Base-by-base conservation (phyloP, 2,888 invertebrate species). In the Orchesellides sinensis region DNA sequence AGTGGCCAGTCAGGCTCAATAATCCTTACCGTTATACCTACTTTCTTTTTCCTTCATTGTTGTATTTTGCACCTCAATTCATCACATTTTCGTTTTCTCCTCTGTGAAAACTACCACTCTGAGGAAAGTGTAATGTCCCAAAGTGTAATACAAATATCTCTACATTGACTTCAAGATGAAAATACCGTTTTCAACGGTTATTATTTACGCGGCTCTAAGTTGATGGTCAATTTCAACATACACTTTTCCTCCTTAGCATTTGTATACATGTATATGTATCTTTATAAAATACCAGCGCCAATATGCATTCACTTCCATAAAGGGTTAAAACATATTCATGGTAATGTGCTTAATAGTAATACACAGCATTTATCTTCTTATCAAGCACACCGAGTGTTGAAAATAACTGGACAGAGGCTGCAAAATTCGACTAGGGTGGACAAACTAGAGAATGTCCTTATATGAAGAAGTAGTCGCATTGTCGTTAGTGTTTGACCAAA, bases 401-500 rank as follows among this genome's bases (percentile, higher is more conserved):
- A n/a, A n/a, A n/a, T n/a, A n/a, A n/a, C n/a, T n/a, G n/a, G n/a
- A n/a, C n/a, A n/a, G n/a, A n/a, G n/a, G n/a, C n/a, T n/a, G n/a
- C n/a, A n/a, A n/a, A n/a, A n/a, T n/a, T n/a, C n/a, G n/a, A n/a
- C n/a, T n/a, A n/a, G n/a, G n/a, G n/a, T n/a, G n/a, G n/a, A n/a
- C n/a, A n/a, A n/a, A n/a, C n/a, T n/a, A n/a, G n/a, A n/a, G n/a
- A n/a, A n/a, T n/a, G n/a, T n/a, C n/a, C n/a, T n/a, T n/a, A n/a
- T n/a, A n/a, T n/a, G 49, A 17, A 72, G 45, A 21, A 63, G 35
- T 19, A 59, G 27, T 65, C 49, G 70, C 77, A 74, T 83, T 79
- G 86, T 83, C 86, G 86, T 86, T 84, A 83, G 79, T 68, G 77
- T 75, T 82, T 81, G 82, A 72, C 78, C 75, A 83, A 85, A 84